Evolutionary conservation across 2,888 invertebrate species (phyloP), one percentile per base, ranked within the genome.

Genomic region (Drosophila helvetica): DNA sequence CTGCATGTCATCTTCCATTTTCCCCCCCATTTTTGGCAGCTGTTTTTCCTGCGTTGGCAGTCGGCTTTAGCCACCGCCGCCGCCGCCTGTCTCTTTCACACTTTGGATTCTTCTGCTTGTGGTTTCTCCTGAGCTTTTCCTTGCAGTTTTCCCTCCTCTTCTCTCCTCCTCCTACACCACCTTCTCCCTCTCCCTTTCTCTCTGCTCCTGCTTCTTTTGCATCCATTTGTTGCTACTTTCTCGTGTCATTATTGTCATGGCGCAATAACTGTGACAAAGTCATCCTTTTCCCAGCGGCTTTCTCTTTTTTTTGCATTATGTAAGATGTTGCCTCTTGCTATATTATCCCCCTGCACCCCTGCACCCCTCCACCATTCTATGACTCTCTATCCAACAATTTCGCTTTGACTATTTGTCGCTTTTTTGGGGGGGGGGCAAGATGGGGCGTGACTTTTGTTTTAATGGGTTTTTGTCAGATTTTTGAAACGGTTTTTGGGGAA

Each of bases 241-340:
- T 77, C 56, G 51, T 79, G 82, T 82, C 79, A 77, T 80, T 80
- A 80, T 85, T 79, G 79, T 75, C 65, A 75, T 72, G 74, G 64
- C 79, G 82, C 85, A 85, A 85, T 81, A 81, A 79, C 85, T 77
- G 85, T 77, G 77, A 80, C 80, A 85, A 80, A 80, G 80, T 85
- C 80, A 79, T 81, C 79, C 65, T 75, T 69, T 10, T 25, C 27
- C 8, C 8, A 8, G 27, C 27, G 7, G 53, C 27, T 17, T 51
- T 27, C 33, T 50, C 42, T 45, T 52, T 43, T 38, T 52, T 18
- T 38, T n/a, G 38, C n/a, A 38, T 38, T 38, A 38, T 38, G 38
- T n/a, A n/a, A n/a, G 38, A 2, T 38, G 38, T n/a, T 38, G 38
- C 38, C 38, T 38, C 38, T n/a, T 15, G 15, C 15, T 6, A 2